A percentile compares a stretch with the other conserved stretches of the same genome.
These are phyloP conservation scores for Ochropleura leucogaster DNA, from an alignment of 2,888 invertebrate species.

Conservation along the genomic window DNA sequence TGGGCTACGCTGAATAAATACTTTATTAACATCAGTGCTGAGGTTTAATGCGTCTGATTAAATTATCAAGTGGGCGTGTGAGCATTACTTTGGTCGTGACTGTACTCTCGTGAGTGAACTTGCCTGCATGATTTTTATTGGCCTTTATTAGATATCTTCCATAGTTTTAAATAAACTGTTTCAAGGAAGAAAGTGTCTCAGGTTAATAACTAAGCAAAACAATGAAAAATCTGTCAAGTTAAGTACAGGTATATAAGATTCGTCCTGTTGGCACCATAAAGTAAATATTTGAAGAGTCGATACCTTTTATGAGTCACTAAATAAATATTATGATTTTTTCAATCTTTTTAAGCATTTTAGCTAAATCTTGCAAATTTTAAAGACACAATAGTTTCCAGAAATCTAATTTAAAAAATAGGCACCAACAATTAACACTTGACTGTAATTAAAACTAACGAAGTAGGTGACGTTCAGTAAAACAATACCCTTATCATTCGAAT, in stretches of 20 bases:
- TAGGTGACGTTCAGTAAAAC: slow-evolving; percentile 11
- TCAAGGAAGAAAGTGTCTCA: neutral
- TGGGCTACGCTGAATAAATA: slow-evolving; percentile 47
- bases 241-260: too few relatives aligned
- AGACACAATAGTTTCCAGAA: neutral
- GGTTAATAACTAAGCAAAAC: neutral
- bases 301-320: too few relatives aligned
- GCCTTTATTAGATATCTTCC: neutral
- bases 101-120: slow-evolving; percentile 37
- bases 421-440: slow-evolving; percentile 3
- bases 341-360: neutral
- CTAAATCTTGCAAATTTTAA: neutral
- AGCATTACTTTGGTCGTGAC: slow-evolving; percentile 53
- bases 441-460: slow-evolving; percentile 22
- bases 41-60: slow-evolving; percentile 50
- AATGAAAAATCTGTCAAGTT: neutral
- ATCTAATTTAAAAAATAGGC: neutral
- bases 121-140: slow-evolving; percentile 21
- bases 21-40: slow-evolving; percentile 28
- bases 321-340: neutral
- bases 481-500: slow-evolving; percentile 38
- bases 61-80: slow-evolving; percentile 58
- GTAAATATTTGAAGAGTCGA: too few relatives aligned
- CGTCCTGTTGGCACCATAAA: too few relatives aligned
- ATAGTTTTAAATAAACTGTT: neutral